A percentile compares a stretch with the other conserved stretches of the same genome.
Conservation (phyloP, 2,888 invertebrate species). For the Urechis unicinctus region DNA sequence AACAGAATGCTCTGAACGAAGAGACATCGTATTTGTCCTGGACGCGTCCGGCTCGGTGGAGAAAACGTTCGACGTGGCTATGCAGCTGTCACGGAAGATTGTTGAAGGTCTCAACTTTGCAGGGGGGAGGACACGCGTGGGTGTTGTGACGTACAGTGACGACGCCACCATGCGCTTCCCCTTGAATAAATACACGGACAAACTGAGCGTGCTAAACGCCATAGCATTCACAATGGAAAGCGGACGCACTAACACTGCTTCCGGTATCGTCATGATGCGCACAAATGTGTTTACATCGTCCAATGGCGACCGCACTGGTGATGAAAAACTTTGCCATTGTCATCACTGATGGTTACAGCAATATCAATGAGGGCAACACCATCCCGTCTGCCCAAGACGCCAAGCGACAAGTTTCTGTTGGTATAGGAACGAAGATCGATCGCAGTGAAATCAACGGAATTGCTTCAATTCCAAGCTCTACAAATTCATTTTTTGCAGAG, state of each 20-base stretch:
- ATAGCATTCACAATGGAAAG: conserved; percentile 35
- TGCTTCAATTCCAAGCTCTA: too few species aligned
- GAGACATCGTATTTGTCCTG: conserved; percentile 19
- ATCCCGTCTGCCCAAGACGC: conserved; percentile 20
- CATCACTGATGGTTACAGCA: conserved; percentile 38
- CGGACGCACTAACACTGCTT: conserved; percentile 39
- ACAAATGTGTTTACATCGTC: conserved; percentile 15
- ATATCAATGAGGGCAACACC: conserved; percentile 32
- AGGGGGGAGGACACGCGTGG: conserved; percentile 21
- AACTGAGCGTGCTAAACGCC: conserved; percentile 31
- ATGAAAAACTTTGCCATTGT: conserved; percentile 18
- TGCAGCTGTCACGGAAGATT: conserved; percentile 11
- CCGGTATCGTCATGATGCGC: conserved; percentile 19
- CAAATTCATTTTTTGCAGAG: too few species aligned
- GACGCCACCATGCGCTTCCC: conserved; percentile 28
- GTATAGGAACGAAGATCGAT: conserved; percentile 17
- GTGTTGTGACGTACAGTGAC: conserved; percentile 33
- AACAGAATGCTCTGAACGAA: conserved; percentile 9
- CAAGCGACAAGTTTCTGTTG: conserved; percentile 26
- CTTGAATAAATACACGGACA: conserved; percentile 29
- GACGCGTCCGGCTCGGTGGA: conserved; percentile 22
- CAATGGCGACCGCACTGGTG: conserved; percentile 18
- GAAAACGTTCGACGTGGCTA: conserved; percentile 13
- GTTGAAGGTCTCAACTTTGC: conserved; percentile 19
- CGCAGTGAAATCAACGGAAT: conserved; percentile 13